Evolutionary conservation across 2,888 invertebrate genomes (phyloP).

Genomic region (Xestia rhomboidea): DNA sequence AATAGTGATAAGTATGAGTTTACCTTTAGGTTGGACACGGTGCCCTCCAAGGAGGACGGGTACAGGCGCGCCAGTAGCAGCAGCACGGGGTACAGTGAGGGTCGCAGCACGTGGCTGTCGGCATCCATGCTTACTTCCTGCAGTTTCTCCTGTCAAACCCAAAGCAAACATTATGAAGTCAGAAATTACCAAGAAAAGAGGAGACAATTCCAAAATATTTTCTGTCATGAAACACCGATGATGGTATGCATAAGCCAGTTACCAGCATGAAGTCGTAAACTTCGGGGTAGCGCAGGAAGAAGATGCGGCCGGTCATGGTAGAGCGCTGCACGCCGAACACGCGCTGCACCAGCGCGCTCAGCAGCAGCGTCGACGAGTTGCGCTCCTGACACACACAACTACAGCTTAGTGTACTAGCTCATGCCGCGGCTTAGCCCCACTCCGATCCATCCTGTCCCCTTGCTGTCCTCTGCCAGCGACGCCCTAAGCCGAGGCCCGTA

Average conservation of each 20-base stretch:
- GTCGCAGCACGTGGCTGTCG: conserved; percentile 82
- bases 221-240: not conserved
- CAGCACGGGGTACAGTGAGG: conserved; percentile 94
- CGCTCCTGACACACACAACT: conserved; percentile 90
- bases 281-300: conserved; percentile 92
- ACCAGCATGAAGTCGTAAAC: conserved; percentile 91
- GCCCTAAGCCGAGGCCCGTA: no score
- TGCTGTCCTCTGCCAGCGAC: no score
- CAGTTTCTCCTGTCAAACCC: conserved; percentile 78
- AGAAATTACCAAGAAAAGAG: not conserved
- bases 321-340: conserved; percentile 96
- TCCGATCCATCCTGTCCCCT: no score
- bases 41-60: conserved; percentile 93
- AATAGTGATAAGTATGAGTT: not conserved
- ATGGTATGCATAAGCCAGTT: conserved; percentile 1
- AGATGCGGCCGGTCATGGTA: conserved; percentile 94
- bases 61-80: conserved; percentile 94
- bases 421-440: not conserved
- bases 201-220: not conserved
- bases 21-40: conserved; percentile 93
- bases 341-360: conserved; percentile 95
- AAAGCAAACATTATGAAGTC: not conserved
- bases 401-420: not conserved
- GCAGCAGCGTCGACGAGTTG: conserved; percentile 96
- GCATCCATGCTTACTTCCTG: conserved; percentile 67